Evolutionary conservation across 1,140 invertebrate genomes (phyloP), one percentile per base, ranked within the genome.

Genomic region (Bombus consobrinus): DNA sequence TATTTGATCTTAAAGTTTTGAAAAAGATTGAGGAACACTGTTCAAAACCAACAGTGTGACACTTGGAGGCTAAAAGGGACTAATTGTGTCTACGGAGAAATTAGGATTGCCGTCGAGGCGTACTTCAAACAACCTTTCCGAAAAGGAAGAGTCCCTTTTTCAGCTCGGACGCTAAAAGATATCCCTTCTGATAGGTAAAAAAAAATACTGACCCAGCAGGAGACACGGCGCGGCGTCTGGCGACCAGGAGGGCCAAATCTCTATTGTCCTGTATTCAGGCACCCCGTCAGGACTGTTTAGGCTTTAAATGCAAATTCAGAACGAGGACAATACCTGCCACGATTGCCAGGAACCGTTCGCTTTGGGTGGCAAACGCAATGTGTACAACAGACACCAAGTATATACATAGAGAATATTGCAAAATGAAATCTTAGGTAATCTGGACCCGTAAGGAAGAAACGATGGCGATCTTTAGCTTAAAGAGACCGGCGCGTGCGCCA

Each of bases 271-370:
- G n/a, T 15, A 32, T 12, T 28, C 22, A 25, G 86, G 37, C 86
- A 3, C 68, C 82, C 88, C 73, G 81, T 75, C 79, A 81, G 32
- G 64, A 81, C 66, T 88, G 91, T 92, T 93, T 89, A 81, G 79
- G n/a, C 80, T 84, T 76, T 69, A 83, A 85, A 93, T 92, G 92
- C 93, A 92, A 93, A 93, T 93, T 81, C 83, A 10, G 43, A n/a
- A 64, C 47, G 47, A 28, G 79, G 62, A 89, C 89, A 90, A 90
- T 88, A 75, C 62, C 37, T 75, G 81, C 34, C 59, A 18, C 69
- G 72, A 81, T 77, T 59, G 71, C 79, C 78, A 83, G 41, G 62
- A 81, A 68, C 69, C 68, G 62, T 57, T 80, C 91, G 87, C 87
- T 74, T 90, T 93, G 88, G 89, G 89, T 90, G 92, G 91, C 87